Percentiles rank a stretch among this genome's conserved stretches.
These are phyloP conservation scores for Amblyjoppa proteus DNA, from an alignment of 2,888 invertebrate species.

Conservation along the genomic window DNA sequence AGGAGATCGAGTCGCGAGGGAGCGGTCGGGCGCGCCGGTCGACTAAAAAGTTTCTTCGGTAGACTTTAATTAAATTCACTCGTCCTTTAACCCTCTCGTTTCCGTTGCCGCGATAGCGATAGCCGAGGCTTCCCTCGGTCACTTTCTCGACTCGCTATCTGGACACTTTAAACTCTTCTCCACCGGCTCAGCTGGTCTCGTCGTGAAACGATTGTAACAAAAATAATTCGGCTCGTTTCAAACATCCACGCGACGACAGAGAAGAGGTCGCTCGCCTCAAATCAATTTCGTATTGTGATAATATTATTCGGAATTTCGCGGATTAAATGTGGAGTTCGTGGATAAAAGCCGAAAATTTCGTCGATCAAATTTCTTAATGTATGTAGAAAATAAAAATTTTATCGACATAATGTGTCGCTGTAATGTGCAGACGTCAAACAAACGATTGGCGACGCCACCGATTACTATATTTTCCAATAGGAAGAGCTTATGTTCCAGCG, in stretches of 20 bases:
- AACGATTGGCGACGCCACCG: no score
- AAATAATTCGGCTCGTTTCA: not conserved
- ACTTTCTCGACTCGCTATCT: slow-evolving; percentile 22
- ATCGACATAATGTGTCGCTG: no score
- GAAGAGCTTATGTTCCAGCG: no score
- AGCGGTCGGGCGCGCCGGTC: slow-evolving; percentile 41
- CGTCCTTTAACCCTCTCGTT: slow-evolving; percentile 61
- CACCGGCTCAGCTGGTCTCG: not conserved
- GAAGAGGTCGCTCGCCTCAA: no score
- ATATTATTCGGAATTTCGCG: no score
- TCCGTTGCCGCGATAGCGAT: slow-evolving; percentile 34
- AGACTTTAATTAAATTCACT: slow-evolving; percentile 71
- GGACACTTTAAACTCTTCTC: slow-evolving; percentile 6
- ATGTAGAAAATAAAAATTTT: no score
- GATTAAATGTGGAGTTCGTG: no score
- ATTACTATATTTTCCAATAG: no score
- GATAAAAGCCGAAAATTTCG: no score
- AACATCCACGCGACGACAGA: not conserved
- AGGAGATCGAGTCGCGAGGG: slow-evolving; percentile 32
- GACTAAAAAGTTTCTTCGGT: slow-evolving; percentile 64
- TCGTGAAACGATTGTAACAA: not conserved
- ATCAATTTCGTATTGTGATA: no score
- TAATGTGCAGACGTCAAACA: no score
- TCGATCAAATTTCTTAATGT: no score
- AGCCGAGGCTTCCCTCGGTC: not conserved